Conservation (phyloP, 1,140 invertebrate species). For the Hesperophylax magnus region DNA sequence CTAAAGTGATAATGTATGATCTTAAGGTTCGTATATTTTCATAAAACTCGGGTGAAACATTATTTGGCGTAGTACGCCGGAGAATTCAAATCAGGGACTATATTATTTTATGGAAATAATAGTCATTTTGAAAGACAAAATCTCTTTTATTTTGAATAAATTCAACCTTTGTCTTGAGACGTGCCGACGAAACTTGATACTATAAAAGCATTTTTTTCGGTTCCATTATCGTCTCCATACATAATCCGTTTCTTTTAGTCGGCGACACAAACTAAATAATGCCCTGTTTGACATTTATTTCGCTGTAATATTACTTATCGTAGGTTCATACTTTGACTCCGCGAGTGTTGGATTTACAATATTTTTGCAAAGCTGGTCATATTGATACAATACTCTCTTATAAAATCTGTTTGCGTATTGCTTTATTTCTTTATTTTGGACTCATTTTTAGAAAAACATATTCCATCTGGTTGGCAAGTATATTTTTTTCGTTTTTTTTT, state of each 20-base stretch:
- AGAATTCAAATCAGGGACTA: slow-evolving; percentile 24
- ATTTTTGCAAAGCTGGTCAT: no score
- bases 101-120: slow-evolving; percentile 36
- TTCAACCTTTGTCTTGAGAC: slow-evolving; percentile 19
- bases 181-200: slow-evolving; percentile 29
- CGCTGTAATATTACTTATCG: not conserved
- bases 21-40: slow-evolving; percentile 18
- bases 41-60: slow-evolving; percentile 17
- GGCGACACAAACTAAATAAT: slow-evolving; percentile 16
- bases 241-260: slow-evolving; percentile 22
- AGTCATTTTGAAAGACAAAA: slow-evolving; percentile 36
- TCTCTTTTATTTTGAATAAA: slow-evolving; percentile 37
- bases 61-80: not conserved
- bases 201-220: slow-evolving; percentile 21
- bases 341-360: no score
- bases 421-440: no score
- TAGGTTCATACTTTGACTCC: no score
- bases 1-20: slow-evolving; percentile 14
- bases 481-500: no score
- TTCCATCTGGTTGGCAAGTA: no score
- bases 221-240: slow-evolving; percentile 21
- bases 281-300: not conserved
- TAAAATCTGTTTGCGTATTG: no score
- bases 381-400: no score
- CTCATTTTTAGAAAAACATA: no score